Base-by-base conservation (phyloP, 2,888 invertebrate genomes). In the Mythimna lalbum region DNA sequence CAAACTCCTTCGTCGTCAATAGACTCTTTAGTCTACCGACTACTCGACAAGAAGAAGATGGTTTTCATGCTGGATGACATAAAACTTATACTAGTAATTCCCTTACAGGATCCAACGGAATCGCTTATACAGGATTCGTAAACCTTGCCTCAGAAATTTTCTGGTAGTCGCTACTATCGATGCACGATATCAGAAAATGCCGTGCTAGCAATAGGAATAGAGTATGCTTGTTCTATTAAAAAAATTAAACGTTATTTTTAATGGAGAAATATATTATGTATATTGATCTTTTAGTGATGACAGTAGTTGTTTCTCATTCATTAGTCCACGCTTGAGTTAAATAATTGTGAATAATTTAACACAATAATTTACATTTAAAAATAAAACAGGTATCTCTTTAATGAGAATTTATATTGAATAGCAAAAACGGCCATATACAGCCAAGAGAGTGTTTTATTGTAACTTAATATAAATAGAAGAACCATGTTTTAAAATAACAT, bases 401-500 rank as follows among this genome's bases (percentile, higher is more conserved):
- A 23, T 14, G 10, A 10, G 5, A 21, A 59, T 76, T 76, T n/a
- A 14, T 52, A 43, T 74, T 56, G 27, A 78, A 80, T 67, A 21
- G 55, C 65, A 52, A 65, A 75, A 68, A 53, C 56, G 52, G n/a
- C 63, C 10, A 9, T 43, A 12, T 14, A 50, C 23, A 73, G 81
- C 72, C 55, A 64, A 61, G 10, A 64, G 21, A 59, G 31, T 6
- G 50, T 69, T 61, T 47, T 57, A 57, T 81, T 74, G 59, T 47
- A 39, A 52, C 27, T 33, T 21, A 27, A 53, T 53, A 53, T 63
- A 52, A 57, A 69, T 62, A 36, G 23, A 57, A 53, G 65, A 47
- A 69, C 50, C 43, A 72, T 49, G 52, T 63, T 73, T 63, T 59
- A 21, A 50, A 66, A 81, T 69, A 57, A 47, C 53, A 21, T 23